Conservation (phyloP, 2,888 invertebrate species). For the Orchesella flavescens region DNA sequence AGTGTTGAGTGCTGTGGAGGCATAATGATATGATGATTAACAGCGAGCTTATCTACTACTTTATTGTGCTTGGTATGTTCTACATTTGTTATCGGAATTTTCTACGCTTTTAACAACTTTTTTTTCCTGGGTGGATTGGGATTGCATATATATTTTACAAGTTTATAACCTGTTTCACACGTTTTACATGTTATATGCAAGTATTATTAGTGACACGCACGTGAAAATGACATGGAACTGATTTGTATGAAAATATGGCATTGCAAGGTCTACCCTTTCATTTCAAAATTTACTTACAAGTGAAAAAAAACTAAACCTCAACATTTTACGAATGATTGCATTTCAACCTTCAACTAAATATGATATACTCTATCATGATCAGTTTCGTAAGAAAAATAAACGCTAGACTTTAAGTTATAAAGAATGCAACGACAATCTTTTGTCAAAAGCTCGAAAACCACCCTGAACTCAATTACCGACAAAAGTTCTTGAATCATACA, state of each 20-base stretch:
- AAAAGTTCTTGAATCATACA: not conserved
- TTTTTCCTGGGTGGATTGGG: too few relatives aligned
- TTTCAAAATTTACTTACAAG: not conserved
- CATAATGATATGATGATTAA: not conserved
- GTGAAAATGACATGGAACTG: constrained; percentile 40
- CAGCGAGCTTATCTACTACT: too few relatives aligned
- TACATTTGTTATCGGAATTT: not conserved
- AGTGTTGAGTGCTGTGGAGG: not conserved
- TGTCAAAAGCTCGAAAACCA: not conserved
- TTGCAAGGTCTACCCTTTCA: constrained; percentile 33
- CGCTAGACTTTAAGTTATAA: too few relatives aligned
- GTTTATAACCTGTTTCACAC: too few relatives aligned
- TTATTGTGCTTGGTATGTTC: not conserved
- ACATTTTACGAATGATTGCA: not conserved
- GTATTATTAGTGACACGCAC: not conserved
- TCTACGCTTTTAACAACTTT: not conserved
- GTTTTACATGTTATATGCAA: not conserved
- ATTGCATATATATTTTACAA: too few relatives aligned
- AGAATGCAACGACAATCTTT: too few relatives aligned
- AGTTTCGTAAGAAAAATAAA: too few relatives aligned
- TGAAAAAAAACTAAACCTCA: not conserved
- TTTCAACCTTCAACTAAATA: not conserved
- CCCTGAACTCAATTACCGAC: not conserved
- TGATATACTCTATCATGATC: too few relatives aligned
- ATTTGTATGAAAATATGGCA: constrained; percentile 48